A percentile compares a stretch with the other conserved stretches of the same genome.
phyloP scores from a whole-genome alignment of 2,888 invertebrate species.

The Bellardia bayeri region DNA sequence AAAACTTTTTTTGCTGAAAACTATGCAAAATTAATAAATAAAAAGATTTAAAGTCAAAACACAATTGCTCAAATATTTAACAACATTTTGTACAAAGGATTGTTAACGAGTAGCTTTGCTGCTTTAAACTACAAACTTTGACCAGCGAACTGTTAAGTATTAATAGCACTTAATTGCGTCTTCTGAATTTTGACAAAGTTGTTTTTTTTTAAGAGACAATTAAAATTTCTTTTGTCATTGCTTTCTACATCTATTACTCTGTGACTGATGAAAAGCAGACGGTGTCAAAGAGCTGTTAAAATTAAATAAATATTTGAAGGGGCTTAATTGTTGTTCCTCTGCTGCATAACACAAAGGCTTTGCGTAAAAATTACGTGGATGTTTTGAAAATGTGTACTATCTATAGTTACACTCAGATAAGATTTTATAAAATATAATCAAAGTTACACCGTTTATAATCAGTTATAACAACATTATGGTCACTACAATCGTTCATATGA shows the following conservation, averaged over 20 bases:
- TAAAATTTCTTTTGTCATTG: not conserved
- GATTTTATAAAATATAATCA: no score
- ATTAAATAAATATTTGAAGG: not conserved
- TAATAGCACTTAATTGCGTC: not conserved
- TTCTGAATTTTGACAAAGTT: not conserved
- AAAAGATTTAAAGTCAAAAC: not conserved
- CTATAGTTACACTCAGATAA: no score
- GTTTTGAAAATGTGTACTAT: no score
- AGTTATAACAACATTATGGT: no score
- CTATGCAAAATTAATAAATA: constrained; percentile 13
- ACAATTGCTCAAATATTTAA: constrained; percentile 16
- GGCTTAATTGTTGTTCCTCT: no score
- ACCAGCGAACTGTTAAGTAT: not conserved
- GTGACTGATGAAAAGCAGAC: not conserved
- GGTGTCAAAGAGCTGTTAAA: not conserved
- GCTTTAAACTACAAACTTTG: not conserved
- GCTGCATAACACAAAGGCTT: no score
- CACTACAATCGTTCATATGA: no score
- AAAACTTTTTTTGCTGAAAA: not conserved
- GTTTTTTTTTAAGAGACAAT: not conserved
- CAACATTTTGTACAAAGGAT: not conserved
- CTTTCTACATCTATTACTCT: not conserved
- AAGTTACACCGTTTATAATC: no score
- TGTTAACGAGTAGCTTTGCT: no score
- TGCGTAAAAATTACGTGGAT: no score